A percentile compares a stretch with the other conserved stretches of the same genome.
phyloP scores from a whole-genome alignment of 2,888 invertebrate species.

The Cosmopolites sordidus region DNA sequence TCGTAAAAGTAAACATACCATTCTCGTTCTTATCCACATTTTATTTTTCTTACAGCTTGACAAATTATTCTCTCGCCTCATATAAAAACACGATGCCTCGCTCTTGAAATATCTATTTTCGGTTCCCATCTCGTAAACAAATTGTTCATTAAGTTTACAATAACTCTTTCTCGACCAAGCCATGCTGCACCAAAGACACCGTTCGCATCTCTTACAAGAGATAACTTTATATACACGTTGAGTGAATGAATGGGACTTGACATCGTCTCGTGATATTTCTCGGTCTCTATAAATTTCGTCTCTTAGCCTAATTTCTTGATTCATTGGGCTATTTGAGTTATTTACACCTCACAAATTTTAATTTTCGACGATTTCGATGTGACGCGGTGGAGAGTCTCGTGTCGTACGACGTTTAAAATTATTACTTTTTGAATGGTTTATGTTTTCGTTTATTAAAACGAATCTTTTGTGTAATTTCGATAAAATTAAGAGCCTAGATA shows the following conservation, averaged over 20 bases:
- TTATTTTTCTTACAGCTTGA: too few relatives aligned
- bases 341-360: slow-evolving; percentile 28
- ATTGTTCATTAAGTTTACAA: slow-evolving; percentile 35
- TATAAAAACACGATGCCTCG: slow-evolving; percentile 24
- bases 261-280: slow-evolving; percentile 23
- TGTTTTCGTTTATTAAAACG: too few relatives aligned
- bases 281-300: slow-evolving; percentile 26
- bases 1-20: too few relatives aligned
- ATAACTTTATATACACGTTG: slow-evolving; percentile 30
- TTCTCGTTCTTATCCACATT: too few relatives aligned
- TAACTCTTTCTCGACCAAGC: slow-evolving; percentile 28
- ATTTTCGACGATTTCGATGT: not conserved
- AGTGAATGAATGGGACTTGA: slow-evolving; percentile 26
- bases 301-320: slow-evolving; percentile 12
- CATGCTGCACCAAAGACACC: slow-evolving; percentile 28
- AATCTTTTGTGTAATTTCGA: too few relatives aligned
- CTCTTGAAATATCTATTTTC: slow-evolving; percentile 30
- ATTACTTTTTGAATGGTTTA: too few relatives aligned
- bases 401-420: too few relatives aligned
- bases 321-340: slow-evolving; percentile 21
- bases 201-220: not conserved
- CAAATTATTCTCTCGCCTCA: too few relatives aligned
- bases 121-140: slow-evolving; percentile 34
- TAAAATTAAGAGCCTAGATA: too few relatives aligned
- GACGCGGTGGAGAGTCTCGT: too few relatives aligned